Evolutionary conservation across 1,140 invertebrate species (phyloP).

Genomic region (Drosophila suzukii): DNA sequence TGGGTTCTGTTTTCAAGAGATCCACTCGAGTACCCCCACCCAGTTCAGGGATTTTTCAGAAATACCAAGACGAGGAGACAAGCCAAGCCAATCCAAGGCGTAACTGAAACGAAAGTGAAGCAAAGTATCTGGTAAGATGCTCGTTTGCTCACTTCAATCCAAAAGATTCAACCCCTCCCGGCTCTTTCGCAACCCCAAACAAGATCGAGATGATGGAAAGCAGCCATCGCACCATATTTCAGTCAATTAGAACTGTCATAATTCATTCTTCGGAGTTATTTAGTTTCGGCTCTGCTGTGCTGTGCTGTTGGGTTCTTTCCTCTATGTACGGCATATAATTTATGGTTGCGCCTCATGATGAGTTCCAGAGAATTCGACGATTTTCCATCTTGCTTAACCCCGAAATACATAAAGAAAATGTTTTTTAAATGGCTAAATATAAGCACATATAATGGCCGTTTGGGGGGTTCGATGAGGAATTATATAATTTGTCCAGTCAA

Average conservation of each 20-base stretch:
- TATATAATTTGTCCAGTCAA: slow-evolving; percentile 45
- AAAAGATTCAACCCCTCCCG: slow-evolving; percentile 6
- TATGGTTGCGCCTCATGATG: slow-evolving; percentile 77
- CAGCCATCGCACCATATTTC: slow-evolving; percentile 84
- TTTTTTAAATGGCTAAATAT: slow-evolving; percentile 45
- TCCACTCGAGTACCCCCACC: slow-evolving; percentile 51
- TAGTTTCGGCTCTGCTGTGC: slow-evolving; percentile 45
- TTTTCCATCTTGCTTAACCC: slow-evolving; percentile 57
- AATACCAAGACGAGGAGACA: slow-evolving; percentile 36
- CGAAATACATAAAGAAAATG: slow-evolving; percentile 30
- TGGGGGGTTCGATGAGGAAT: slow-evolving; percentile 24
- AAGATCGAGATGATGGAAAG: slow-evolving; percentile 72
- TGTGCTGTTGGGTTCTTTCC: slow-evolving; percentile 18
- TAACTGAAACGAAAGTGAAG: slow-evolving; percentile 68
- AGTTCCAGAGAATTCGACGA: slow-evolving; percentile 83
- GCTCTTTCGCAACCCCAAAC: slow-evolving; percentile 23
- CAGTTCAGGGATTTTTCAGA: slow-evolving; percentile 23
- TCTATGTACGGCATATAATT: slow-evolving; percentile 57
- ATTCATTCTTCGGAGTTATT: slow-evolving; percentile 84
- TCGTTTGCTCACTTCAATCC: slow-evolving; percentile 62
- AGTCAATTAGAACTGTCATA: slow-evolving; percentile 84
- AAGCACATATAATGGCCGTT: slow-evolving; percentile 2
- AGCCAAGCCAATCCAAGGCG: slow-evolving; percentile 45
- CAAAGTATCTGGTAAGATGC: slow-evolving; percentile 75
- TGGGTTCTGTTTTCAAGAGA: slow-evolving; percentile 64